phyloP scores from a whole-genome alignment of 30 jellyfish, hydroid and myxozoan genomes.

The Hydractinia echinata region DNA sequence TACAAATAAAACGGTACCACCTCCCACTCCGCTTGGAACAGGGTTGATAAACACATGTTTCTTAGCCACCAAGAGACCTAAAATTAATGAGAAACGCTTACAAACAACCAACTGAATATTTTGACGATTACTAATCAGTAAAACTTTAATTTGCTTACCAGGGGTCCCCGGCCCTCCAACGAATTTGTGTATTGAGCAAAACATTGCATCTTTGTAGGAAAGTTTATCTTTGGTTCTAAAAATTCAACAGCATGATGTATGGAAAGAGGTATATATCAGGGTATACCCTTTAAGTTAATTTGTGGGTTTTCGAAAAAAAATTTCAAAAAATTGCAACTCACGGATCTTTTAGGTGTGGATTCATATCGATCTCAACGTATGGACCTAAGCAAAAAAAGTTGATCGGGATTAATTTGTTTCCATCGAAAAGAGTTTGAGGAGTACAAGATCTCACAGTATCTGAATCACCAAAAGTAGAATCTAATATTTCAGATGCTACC shows the following conservation, averaged over 20 bases:
- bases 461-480: no score
- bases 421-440: no score
- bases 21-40: constrained; percentile 73
- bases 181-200: constrained; percentile 76
- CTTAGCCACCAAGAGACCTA: constrained; percentile 79
- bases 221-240: constrained; percentile 21
- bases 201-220: constrained; percentile 72
- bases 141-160: constrained; percentile 40
- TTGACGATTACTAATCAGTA: neutral
- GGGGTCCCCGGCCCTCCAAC: constrained; percentile 98
- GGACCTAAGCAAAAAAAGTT: constrained; percentile 49
- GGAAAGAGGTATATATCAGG: neutral
- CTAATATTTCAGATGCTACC: no score
- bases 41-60: constrained; percentile 55
- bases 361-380: constrained; percentile 76
- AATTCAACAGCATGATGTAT: neutral
- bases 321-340: neutral
- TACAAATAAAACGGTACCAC: constrained; percentile 80
- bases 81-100: neutral
- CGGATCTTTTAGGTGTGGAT: constrained; percentile 42
- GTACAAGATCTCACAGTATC: no score
- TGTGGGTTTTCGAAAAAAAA: neutral
- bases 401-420: no score
- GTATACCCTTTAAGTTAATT: neutral
- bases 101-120: neutral